A percentile compares a stretch with the other conserved stretches of the same genome.
Evolutionary conservation across 2,888 invertebrate species (phyloP).

Genomic region (Timandra comae): DNA sequence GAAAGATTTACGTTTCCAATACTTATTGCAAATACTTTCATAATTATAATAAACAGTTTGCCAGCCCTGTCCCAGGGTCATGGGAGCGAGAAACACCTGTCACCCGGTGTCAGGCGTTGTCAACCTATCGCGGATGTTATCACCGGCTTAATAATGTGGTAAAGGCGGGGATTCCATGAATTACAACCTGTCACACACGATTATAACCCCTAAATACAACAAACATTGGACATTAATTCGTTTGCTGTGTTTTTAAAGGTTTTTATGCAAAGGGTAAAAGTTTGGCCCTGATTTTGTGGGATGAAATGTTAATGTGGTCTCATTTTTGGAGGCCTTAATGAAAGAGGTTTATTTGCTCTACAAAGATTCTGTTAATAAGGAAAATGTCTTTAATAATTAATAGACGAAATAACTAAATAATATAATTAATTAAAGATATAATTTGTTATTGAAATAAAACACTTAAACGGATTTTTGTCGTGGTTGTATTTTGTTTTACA

Average conservation of each 20-base stretch:
- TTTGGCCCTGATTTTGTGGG: too few relatives aligned
- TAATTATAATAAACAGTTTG: too few relatives aligned
- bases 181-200: slow-evolving; percentile 6
- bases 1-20: too few relatives aligned
- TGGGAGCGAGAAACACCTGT: slow-evolving; percentile 46
- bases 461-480: too few relatives aligned
- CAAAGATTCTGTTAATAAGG: neutral
- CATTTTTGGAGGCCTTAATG: too few relatives aligned
- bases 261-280: neutral
- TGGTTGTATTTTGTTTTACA: too few relatives aligned
- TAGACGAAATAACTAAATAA: too few relatives aligned
- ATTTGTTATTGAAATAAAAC: too few relatives aligned
- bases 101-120: slow-evolving; percentile 31
- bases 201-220: slow-evolving; percentile 3
- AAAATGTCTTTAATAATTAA: too few relatives aligned
- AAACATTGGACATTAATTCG: slow-evolving; percentile 6
- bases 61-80: slow-evolving; percentile 22
- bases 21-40: too few relatives aligned
- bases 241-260: neutral
- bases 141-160: slow-evolving; percentile 17
- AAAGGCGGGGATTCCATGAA: slow-evolving; percentile 17
- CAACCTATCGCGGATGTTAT: slow-evolving; percentile 25
- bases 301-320: too few relatives aligned
- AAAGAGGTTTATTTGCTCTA: neutral
- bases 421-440: too few relatives aligned